Evolutionary conservation across 2,797 vertebrate species (phyloP).

Genomic region (Acanthopagrus latus): DNA sequence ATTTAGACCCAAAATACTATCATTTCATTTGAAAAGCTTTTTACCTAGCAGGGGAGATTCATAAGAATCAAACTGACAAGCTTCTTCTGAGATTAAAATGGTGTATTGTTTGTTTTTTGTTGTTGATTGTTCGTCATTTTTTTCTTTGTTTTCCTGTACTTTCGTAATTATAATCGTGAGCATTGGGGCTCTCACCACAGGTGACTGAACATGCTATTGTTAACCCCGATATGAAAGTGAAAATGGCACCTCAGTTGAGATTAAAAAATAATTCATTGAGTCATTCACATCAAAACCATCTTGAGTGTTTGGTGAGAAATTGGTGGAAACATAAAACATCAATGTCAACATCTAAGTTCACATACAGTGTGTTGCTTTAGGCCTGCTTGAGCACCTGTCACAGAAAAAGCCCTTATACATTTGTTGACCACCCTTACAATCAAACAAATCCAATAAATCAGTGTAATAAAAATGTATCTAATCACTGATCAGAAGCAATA

Average conservation of each 20-base stretch:
- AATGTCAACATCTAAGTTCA: conserved; percentile 27
- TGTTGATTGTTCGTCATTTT: too few species aligned
- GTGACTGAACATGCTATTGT: neutral
- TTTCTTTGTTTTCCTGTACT: too few species aligned
- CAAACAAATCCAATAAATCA: conserved; percentile 15
- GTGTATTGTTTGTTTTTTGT: too few species aligned
- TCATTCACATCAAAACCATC: neutral
- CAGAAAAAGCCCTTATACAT: conserved; percentile 2
- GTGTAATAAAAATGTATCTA: conserved; percentile 32
- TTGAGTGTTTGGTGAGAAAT: neutral
- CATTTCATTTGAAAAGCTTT: too few species aligned
- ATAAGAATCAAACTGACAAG: too few species aligned
- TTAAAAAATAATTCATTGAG: too few species aligned
- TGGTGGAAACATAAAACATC: conserved; percentile 11
- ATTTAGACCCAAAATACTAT: too few species aligned
- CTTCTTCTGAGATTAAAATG: too few species aligned
- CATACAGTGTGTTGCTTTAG: neutral
- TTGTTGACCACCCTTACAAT: conserved; percentile 8
- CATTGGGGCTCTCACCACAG: neutral
- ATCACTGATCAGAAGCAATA: conserved; percentile 25
- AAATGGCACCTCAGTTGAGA: neutral
- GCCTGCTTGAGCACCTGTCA: neutral
- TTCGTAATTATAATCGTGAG: too few species aligned
- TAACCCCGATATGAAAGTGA: neutral
- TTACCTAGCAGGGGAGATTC: too few species aligned